phyloP scores from a whole-genome alignment of 2,113 vertebrate species.

The Galemys pyrenaicus region DNA sequence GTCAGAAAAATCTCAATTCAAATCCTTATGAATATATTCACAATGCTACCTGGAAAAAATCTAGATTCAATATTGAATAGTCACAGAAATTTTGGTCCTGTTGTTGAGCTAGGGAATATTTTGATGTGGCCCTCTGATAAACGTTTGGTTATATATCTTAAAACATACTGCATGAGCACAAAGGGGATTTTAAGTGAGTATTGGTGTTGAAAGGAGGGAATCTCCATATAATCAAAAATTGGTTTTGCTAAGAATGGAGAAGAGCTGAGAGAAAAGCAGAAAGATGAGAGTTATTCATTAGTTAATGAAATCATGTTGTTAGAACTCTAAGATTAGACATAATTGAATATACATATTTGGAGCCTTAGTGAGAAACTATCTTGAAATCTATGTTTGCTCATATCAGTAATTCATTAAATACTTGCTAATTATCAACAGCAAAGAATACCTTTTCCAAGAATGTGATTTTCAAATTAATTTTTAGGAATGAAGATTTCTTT shows the following conservation, averaged over 20 bases:
- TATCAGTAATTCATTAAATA: not conserved
- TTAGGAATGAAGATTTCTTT: slow-evolving; percentile 17
- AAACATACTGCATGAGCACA: not conserved
- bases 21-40: slow-evolving; percentile 47
- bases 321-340: slow-evolving; percentile 8
- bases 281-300: not conserved
- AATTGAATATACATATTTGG: slow-evolving; percentile 1
- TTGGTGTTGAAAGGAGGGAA: not conserved
- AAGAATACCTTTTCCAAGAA: slow-evolving; percentile 23
- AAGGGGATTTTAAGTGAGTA: not conserved
- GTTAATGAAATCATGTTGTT: slow-evolving; percentile 45
- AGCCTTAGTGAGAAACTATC: not conserved
- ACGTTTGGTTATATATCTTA: not conserved
- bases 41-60: not conserved
- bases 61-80: not conserved
- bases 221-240: not conserved
- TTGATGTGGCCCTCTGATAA: not conserved
- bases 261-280: not conserved
- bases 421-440: slow-evolving; percentile 5
- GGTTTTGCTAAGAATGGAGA: not conserved
- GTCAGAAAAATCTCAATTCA: slow-evolving; percentile 7
- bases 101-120: slow-evolving; percentile 19
- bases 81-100: not conserved
- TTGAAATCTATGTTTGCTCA: slow-evolving; percentile 7
- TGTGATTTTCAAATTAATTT: slow-evolving; percentile 29